Percentiles rank a stretch among this genome's conserved stretches.
These are phyloP conservation scores for Ornithoptera priamus DNA, from an alignment of 2,888 invertebrate genomes.

Conservation along the genomic window DNA sequence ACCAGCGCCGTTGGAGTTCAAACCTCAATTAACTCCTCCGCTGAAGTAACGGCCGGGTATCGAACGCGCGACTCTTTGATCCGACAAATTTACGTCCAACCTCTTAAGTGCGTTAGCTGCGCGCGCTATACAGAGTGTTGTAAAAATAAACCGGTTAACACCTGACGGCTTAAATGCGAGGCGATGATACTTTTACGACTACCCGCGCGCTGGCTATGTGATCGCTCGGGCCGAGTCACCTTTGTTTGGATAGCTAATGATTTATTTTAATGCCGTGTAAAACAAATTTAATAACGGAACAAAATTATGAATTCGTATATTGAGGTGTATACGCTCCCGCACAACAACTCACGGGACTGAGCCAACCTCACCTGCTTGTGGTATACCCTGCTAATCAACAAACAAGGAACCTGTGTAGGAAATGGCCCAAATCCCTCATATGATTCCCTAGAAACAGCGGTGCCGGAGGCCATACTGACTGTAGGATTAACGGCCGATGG, in stretches of 20 bases:
- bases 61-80: constrained; percentile 44
- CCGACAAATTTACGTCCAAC: constrained; percentile 52
- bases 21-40: constrained; percentile 34
- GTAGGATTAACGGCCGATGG: no score
- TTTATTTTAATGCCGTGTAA: constrained; percentile 8
- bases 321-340: no score
- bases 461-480: no score
- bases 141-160: constrained; percentile 14
- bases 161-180: not conserved
- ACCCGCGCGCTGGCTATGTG: not conserved
- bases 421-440: no score
- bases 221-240: constrained; percentile 14
- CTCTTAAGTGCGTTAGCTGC: constrained; percentile 48
- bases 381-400: no score
- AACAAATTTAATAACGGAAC: no score
- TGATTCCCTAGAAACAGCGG: no score
- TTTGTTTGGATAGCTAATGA: constrained; percentile 3
- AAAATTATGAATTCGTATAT: no score
- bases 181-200: not conserved
- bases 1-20: constrained; percentile 16
- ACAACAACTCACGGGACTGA: no score
- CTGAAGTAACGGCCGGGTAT: constrained; percentile 30
- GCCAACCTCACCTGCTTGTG: no score
- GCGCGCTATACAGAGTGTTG: constrained; percentile 35
- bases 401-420: no score